Evolutionary conservation across 2,797 vertebrate species (phyloP), one percentile per base, ranked within the genome.

Genomic region (Coreius guichenoti): DNA sequence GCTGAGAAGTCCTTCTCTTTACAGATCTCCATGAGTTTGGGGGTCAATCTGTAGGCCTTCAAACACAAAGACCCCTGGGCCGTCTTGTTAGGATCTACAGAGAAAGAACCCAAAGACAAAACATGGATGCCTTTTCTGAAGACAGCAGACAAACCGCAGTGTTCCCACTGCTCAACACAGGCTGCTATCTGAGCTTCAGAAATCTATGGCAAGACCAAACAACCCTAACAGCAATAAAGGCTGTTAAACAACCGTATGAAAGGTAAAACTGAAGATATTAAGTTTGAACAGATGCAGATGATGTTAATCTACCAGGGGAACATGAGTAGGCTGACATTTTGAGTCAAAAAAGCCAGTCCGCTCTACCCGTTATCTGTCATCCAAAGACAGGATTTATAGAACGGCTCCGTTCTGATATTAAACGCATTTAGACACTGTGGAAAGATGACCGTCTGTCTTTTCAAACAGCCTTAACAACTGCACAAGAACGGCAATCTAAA

Each of bases 1-100:
- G 97, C 95, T 90, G 97, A 97, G 93, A 99, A 99, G 92, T 99
- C 98, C 90, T 99, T 99, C 92, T 99, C 98, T 93, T 98, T 99
- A 94, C 98, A 99, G 93, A 99, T 97, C 92, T 99, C 98, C 98
- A 99, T 99, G 90, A 99, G 95, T 92, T 98, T 99, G 21, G 86
- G 85, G 73, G 80, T 86, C 65, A 89, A 95, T 76, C 98, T 96
- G 93, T 99, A 99, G 3, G 98, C 98, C 93, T 99, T 99, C 77
- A 99, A 95, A 19, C 97, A 99, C 90, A 99, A 94, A 67, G 97
- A 99, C 14, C 98, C 98, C 89, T 99, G 98, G 19, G 96, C 95
- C 2, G 97, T 99, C 93, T 99, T 99, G 90, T 98, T 97, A 3
- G 98, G 98, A 93, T 99, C 98, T 99, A 76, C 21, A 58, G 36